Conservation (phyloP, 2,888 invertebrate genomes). For the Campoplex capitator region DNA sequence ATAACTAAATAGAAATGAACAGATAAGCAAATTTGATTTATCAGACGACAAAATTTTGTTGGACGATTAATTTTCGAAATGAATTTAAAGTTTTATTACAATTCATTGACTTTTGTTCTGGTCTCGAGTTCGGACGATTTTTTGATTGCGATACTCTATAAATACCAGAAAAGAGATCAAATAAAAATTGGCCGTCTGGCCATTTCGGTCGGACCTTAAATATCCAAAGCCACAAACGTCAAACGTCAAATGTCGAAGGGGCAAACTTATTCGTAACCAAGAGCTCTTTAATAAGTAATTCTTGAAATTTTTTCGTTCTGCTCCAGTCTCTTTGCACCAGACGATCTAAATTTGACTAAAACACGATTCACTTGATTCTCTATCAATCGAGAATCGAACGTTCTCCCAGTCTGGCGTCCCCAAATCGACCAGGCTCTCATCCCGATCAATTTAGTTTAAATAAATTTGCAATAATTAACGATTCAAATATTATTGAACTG, state of each 20-base stretch:
- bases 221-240: constrained; percentile 1
- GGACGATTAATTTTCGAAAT: neutral
- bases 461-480: neutral
- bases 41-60: no score
- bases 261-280: neutral
- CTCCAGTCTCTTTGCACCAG: neutral
- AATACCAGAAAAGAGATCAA: neutral
- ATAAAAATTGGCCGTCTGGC: neutral
- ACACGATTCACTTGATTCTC: neutral
- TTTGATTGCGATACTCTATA: neutral
- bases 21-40: neutral
- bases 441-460: neutral
- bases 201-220: neutral
- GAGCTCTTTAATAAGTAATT: neutral
- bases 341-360: neutral
- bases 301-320: neutral
- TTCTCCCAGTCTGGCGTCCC: neutral
- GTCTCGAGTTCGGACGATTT: neutral
- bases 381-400: neutral
- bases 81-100: neutral
- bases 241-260: constrained; percentile 1
- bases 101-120: neutral
- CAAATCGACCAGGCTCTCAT: neutral
- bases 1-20: neutral
- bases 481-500: neutral